Base-by-base conservation (phyloP, 2,113 vertebrate genomes). In the Hippopotamus amphibius region DNA sequence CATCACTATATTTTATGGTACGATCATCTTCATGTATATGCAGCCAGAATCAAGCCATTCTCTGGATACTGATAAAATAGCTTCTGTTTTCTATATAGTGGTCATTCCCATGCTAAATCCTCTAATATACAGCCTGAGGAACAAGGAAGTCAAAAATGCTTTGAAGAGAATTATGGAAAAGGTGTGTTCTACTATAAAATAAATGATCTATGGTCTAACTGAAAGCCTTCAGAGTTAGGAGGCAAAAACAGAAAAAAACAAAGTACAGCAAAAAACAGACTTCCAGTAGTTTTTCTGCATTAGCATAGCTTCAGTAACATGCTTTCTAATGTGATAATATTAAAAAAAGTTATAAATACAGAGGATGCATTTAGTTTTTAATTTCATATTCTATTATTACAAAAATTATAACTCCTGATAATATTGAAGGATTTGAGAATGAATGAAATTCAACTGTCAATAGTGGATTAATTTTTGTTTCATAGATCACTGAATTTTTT, bases 1-100 rank as follows among this genome's bases (percentile, higher is more conserved):
- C 11, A 84, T 95, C 57, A 69, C 68, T 4, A 53, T 96, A 84
- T 96, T 95, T 89, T 97, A 97, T 68, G 84, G 80, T 5, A 61
- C 43, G 0, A 16, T 90, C 16, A 94, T 86, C 48, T 95, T 96
- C 41, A 95, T 89, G 72, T 97, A 96, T 17, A 69, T 97, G 4
- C 95, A 96, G 11, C 93, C 93, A 16, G 95, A 92, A 33, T 69
- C 89, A 16, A 85, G 55, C 6, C 74, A 87, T 87, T 93, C 90
- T 66, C 59, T 95, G 41, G 14, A 88, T 12, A 53, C 50, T 4
- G 66, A 93, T 28, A 95, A 93, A 74, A 74, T 95, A 19, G 61
- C 85, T 19, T 93, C 95, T 15, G 88, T 97, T 12, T 88, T 96
- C 53, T 96, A 89, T 85, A 41, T 79, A 17, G 48, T 97, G 9